Conservation (phyloP, 2,888 invertebrate genomes). For the Pinctada fucata region DNA sequence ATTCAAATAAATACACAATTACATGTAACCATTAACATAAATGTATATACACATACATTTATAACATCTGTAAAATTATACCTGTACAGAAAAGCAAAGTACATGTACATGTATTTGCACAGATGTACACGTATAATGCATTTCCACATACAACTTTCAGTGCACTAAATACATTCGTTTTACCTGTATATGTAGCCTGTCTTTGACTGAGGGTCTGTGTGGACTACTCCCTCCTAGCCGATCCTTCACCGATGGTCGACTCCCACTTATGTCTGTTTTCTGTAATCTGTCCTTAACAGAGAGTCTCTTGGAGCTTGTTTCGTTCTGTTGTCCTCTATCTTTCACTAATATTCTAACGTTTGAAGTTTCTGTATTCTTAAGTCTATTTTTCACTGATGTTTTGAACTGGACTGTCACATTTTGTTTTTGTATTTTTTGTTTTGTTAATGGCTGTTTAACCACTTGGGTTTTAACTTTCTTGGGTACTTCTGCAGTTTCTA, state of each 20-base stretch:
- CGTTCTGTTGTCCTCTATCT: not conserved
- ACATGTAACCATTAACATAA: too few species aligned
- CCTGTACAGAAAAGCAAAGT: too few species aligned
- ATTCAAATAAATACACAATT: too few species aligned
- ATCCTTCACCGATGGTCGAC: not conserved
- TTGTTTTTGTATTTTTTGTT: not conserved
- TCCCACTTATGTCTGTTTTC: not conserved
- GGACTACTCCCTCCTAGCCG: slow-evolving; percentile 3
- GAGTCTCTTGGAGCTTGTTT: not conserved
- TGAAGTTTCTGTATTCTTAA: not conserved
- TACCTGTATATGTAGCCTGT: not conserved
- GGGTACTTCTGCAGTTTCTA: not conserved
- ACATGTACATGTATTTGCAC: too few species aligned
- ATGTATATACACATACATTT: too few species aligned
- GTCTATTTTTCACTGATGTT: not conserved
- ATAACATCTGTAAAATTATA: too few species aligned
- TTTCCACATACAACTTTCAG: too few species aligned
- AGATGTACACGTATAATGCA: too few species aligned
- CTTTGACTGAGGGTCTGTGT: slow-evolving; percentile 8
- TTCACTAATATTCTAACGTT: not conserved
- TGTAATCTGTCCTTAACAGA: not conserved
- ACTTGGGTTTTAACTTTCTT: not conserved
- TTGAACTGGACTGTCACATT: not conserved
- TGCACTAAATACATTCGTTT: too few species aligned
- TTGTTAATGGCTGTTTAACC: not conserved